Base-by-base conservation (phyloP, 2,888 invertebrate genomes). In the Drosophila gaucha region DNA sequence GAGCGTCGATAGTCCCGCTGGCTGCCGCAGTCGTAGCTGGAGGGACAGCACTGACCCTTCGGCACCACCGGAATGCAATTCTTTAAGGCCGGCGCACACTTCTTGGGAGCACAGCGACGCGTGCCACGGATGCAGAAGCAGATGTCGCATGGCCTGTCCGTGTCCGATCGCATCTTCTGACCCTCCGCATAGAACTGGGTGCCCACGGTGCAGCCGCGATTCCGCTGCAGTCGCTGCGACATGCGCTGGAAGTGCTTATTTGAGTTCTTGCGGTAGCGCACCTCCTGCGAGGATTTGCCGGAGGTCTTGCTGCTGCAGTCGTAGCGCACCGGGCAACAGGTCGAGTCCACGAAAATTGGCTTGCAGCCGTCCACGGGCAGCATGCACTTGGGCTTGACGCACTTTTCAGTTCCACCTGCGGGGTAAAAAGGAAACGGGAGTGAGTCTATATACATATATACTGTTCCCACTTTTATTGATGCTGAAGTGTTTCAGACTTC, bases 251-350 rank as follows among this genome's bases (percentile, higher is more conserved):
- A 91, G 56, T 91, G 91, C 60, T 91, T 91, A 36, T 91, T 91
- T 2, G 89, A 82, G 14, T 80, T 89, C 66, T 90, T 89, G 2
- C 90, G 78, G 52, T 89, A 89, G 52, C 89, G 87, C n/a, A 90
- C 87, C 47, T 90, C 89, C 38, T 90, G 89, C 0, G 91, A 90
- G 0, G 91, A 90, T 51, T 90, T 90, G 0, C 91, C 89, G 0
- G 90, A 87, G 3, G 89, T 85, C 52, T 91, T 91, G 35, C 86
- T 78, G 46, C 86, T 89, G 90, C 95, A 97, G 90, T 96, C 95
- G 92, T 97, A 97, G 65, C 95, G 94, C 59, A 95, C 94, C 0
- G 97, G 97, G 89, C 97, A 97, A 91, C 97, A 97, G 8, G 91
- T 89, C 24, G 91, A 90, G 60, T 91, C 91, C n/a, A 91, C 90